These are phyloP conservation scores for Drosophila obscura DNA, from an alignment of 1,140 invertebrate species.

Conservation along the genomic window DNA sequence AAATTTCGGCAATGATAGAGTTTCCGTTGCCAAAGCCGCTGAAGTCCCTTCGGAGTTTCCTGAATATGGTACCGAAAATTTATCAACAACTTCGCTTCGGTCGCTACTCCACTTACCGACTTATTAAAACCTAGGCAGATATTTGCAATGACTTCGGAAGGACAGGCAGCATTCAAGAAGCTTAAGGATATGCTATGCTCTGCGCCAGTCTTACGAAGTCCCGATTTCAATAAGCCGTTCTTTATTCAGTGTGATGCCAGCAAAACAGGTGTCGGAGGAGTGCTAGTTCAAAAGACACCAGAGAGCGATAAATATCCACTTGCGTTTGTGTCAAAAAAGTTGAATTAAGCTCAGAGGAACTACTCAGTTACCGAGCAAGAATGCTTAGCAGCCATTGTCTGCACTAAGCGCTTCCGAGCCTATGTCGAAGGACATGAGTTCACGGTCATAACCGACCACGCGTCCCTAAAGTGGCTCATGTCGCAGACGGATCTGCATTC, in stretches of 20 bases:
- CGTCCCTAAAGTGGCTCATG: background rate
- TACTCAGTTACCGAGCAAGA: background rate
- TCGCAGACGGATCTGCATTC: background rate
- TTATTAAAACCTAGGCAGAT: background rate
- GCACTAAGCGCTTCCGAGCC: background rate
- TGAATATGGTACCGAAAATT: background rate
- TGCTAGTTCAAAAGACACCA: background rate
- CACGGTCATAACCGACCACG: background rate
- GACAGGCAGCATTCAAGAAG: background rate
- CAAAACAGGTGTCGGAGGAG: background rate
- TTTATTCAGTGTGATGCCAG: background rate
- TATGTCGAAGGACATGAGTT: conserved; percentile 2
- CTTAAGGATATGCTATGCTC: background rate
- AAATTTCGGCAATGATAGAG: background rate
- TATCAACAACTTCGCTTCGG: background rate
- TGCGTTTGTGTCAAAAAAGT: background rate
- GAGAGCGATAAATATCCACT: conserved; percentile 4
- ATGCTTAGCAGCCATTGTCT: background rate
- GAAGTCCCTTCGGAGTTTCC: background rate
- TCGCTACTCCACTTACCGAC: background rate
- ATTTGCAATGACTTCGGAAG: background rate
- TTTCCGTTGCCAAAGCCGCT: background rate
- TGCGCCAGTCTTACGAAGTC: background rate
- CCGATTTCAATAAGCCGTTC: background rate
- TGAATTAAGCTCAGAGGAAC: background rate